A percentile compares a stretch with the other conserved stretches of the same genome.
Evolutionary conservation across 2,113 vertebrate genomes (phyloP).

Genomic region (Poecile atricapillus): DNA sequence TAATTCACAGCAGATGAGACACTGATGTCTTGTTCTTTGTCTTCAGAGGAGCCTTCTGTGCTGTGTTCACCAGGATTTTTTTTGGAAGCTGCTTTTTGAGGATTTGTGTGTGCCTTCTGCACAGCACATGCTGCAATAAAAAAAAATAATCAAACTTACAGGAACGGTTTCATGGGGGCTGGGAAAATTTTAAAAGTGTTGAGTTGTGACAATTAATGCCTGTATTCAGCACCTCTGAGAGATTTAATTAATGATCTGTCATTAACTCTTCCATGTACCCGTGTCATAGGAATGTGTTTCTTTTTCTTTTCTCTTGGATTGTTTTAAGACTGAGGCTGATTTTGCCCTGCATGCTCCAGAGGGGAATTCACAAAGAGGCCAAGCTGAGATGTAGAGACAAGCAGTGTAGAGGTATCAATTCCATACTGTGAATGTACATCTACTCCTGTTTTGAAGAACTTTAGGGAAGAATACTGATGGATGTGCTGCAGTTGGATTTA

Average conservation of each 20-base stretch:
- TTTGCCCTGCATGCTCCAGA: background rate
- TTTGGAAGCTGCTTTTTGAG: conserved; percentile 27
- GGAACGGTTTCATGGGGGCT: background rate
- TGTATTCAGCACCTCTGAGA: background rate
- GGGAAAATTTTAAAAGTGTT: background rate
- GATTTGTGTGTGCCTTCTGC: conserved; percentile 6
- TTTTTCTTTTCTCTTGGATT: background rate
- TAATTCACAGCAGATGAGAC: conserved; percentile 50
- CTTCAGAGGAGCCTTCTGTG: conserved; percentile 40
- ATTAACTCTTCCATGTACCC: background rate
- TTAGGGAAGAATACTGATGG: background rate
- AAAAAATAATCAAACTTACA: background rate
- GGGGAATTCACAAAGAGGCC: background rate
- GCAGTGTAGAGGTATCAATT: fast-evolving
- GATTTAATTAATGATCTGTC: background rate
- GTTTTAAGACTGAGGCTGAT: background rate
- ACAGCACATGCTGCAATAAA: conserved; percentile 11
- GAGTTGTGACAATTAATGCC: background rate
- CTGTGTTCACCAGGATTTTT: background rate
- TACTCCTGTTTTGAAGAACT: background rate
- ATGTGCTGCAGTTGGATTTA: background rate
- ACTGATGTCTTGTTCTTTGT: conserved; percentile 47
- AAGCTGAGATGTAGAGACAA: background rate
- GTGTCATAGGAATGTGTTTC: background rate
- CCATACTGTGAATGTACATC: background rate